Evolutionary conservation across 2,797 vertebrate species (phyloP).

Genomic region (Sebastes vulpes): DNA sequence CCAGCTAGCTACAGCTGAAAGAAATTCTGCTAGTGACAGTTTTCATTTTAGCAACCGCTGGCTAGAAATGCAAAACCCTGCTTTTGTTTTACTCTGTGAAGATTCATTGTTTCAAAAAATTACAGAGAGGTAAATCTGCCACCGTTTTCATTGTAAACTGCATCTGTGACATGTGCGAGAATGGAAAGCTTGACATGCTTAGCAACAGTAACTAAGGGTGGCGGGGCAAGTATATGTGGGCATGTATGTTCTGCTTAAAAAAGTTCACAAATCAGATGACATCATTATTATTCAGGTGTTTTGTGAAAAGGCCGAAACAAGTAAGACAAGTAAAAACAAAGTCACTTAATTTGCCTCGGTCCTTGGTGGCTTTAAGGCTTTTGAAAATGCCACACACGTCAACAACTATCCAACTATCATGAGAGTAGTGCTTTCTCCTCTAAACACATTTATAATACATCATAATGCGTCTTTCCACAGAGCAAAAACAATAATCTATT

Average conservation of each 20-base stretch:
- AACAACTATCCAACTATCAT: not conserved
- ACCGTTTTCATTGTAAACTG: not conserved
- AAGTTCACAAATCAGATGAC: not conserved
- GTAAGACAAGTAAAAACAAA: not conserved
- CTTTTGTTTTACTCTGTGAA: not conserved
- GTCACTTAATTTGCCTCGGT: not conserved
- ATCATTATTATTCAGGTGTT: not conserved
- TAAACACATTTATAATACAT: not conserved
- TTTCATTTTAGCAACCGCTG: not conserved
- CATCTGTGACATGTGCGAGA: rapidly evolving
- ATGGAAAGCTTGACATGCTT: not conserved
- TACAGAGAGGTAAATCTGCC: not conserved
- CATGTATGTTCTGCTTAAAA: not conserved
- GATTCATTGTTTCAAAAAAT: too few relatives aligned
- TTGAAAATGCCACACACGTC: not conserved
- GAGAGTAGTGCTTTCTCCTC: not conserved
- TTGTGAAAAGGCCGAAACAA: not conserved
- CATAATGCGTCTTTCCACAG: not conserved
- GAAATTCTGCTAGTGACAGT: not conserved
- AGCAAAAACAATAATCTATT: not conserved
- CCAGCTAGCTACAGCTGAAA: not conserved
- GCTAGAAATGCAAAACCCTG: not conserved
- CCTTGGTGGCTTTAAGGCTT: not conserved
- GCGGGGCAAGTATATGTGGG: not conserved
- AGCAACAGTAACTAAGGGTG: not conserved